phyloP scores from a whole-genome alignment of 2,113 vertebrate genomes.

The Dinomys branickii region DNA sequence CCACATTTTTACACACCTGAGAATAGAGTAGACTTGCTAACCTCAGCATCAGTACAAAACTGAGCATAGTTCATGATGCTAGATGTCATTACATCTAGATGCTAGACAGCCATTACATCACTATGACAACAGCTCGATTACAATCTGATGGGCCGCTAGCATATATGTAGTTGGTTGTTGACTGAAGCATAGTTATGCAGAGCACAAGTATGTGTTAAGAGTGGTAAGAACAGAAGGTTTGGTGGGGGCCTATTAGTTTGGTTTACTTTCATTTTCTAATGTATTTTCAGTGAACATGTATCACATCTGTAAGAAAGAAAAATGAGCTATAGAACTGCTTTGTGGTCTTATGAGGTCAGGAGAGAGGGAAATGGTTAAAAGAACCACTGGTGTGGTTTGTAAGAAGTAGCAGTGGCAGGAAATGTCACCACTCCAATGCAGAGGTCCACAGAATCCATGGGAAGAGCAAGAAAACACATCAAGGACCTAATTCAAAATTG shows the following conservation, averaged over 20 bases:
- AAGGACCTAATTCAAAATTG: not conserved
- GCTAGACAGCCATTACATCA: not conserved
- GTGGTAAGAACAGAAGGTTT: not conserved
- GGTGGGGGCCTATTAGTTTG: not conserved
- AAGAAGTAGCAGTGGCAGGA: not conserved
- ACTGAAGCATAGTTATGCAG: not conserved
- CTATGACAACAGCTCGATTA: not conserved
- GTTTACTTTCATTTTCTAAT: not conserved
- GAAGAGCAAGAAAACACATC: not conserved
- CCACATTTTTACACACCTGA: not conserved
- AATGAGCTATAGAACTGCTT: not conserved
- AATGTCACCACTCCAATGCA: not conserved
- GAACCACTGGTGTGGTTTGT: not conserved
- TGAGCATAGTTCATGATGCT: not conserved
- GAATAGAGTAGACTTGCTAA: not conserved
- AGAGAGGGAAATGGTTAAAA: not conserved
- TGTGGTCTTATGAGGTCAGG: not conserved
- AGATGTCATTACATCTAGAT: too few relatives aligned
- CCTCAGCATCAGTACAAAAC: not conserved
- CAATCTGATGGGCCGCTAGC: not conserved
- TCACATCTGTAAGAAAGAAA: not conserved
- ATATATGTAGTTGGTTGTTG: not conserved
- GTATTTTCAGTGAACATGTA: not conserved
- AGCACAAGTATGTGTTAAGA: not conserved
- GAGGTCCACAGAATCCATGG: accelerated